Base-by-base conservation (phyloP, 2,888 invertebrate genomes). In the Sphaerophoria taeniata region DNA sequence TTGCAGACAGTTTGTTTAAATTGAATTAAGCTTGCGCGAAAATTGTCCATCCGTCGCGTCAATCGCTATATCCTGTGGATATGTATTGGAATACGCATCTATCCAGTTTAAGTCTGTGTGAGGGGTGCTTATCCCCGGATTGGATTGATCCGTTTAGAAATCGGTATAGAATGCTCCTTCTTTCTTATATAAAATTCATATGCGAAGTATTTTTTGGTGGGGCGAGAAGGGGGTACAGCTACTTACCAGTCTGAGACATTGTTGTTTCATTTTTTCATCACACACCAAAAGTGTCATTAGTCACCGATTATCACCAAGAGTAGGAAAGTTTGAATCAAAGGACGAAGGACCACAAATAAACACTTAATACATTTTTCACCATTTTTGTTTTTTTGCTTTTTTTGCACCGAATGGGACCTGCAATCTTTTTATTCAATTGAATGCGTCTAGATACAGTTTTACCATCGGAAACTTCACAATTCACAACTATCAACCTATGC, bases 11-110 rank as follows among this genome's bases (percentile, higher is more conserved):
- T 79, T 61, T 24, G 24, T 24, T 24, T 24, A 24, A 60, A 67
- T 73, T 79, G 73, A 79, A 75, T 71, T 65, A 77, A 55, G 80
- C 75, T 80, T 84, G 84, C 84, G 84, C 84, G 61, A 75, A 73
- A 69, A 80, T 56, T 39, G 7, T 47, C 24, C 58, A 3, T 47
- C 34, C 12, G 71, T 84, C 75, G 43, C 65, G 65, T 83, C 74
- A 60, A 7, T 39, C n/a, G 71, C 24, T 24, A 24, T 24, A 24
- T 24, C 24, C 75, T 71, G 71, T 70, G 78, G 6, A 33, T 9
- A 6, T 6, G 24, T 14, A 16, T 3, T 7, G 55, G 56, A 16
- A 56, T 9, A 67, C 39, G 24, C 51, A 11, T 70, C 58, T 47
- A 70, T 74, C n/a, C 70, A 71, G n/a, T n/a, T 70, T 56, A n/a